A percentile compares a stretch with the other conserved stretches of the same genome.
These are phyloP conservation scores for Tinea semifulvella DNA, from an alignment of 2,888 invertebrate genomes.

Conservation along the genomic window DNA sequence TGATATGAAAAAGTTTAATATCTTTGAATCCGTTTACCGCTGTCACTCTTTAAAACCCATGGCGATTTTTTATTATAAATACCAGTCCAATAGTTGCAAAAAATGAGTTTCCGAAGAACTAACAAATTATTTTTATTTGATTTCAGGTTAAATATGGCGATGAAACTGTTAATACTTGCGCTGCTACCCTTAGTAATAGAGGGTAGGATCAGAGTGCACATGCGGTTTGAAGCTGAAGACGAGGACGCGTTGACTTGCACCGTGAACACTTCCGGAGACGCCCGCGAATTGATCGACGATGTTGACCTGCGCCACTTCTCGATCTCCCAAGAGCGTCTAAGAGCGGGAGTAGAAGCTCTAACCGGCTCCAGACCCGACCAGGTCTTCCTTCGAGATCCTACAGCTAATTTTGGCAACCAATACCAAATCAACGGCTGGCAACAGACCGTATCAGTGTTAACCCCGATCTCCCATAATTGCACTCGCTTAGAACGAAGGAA, in stretches of 20 bases:
- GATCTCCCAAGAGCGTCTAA: neutral
- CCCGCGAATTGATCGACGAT: neutral
- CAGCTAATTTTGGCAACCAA: neutral
- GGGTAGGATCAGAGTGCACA: neutral
- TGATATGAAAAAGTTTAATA: too few relatives aligned
- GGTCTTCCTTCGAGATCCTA: neutral
- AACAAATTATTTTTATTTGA: too few relatives aligned
- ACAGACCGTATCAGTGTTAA: neutral
- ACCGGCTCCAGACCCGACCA: neutral
- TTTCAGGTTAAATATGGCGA: too few relatives aligned
- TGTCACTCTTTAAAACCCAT: too few relatives aligned
- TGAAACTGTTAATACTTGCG: too few relatives aligned
- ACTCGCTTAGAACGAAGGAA: too few relatives aligned
- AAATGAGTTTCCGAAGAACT: too few relatives aligned
- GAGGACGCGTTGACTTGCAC: neutral
- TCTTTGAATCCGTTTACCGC: too few relatives aligned
- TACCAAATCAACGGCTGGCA: neutral
- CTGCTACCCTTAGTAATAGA: neutral
- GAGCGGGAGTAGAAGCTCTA: neutral
- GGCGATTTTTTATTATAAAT: too few relatives aligned
- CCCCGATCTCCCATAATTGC: neutral
- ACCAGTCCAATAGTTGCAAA: too few relatives aligned
- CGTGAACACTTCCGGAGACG: neutral
- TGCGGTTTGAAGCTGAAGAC: neutral
- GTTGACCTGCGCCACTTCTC: neutral